Base-by-base conservation (phyloP, 2,113 vertebrate species). In the Cyphomyrus discorhynchus region DNA sequence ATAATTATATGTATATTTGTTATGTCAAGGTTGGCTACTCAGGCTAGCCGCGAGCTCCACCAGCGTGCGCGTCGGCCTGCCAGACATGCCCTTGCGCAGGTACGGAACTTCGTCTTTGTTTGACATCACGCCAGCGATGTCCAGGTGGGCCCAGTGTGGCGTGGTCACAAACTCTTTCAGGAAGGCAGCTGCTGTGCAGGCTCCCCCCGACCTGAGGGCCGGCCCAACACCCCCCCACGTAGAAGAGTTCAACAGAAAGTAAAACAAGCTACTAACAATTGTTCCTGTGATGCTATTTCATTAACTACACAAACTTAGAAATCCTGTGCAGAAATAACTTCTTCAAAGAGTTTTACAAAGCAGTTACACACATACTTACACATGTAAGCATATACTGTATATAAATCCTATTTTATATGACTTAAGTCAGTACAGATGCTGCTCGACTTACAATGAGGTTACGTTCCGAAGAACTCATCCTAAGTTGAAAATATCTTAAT, bases 31-130 rank as follows among this genome's bases (percentile, higher is more conserved):
- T 45, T 95, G 94, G 86, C 95, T 92, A 49, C 96, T 96, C 89
- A 99, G 92, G 0, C 94, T 93, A 15, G 96, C 93, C 0, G 96
- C 94, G 90, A 99, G 97, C 93, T 99, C 98, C 0, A 98, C 96
- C 0, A 99, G 95, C 0, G 98, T 99, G 49, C 98, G 96, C 0
- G 98, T 99, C 3, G 98, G 98, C 62, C 98, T 95, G 66, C 98
- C 98, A 0, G 97, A 96, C 98, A 99, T 99, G 92, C 98, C 98
- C 89, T 99, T 99, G 3, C 96, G 94, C 56, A 99, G 96, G 86
- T 98, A 99, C 0, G 98, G 97, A 80, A 99, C 91, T 91, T 99
- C 98, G 1, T 99, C 98, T 91, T 98, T 99, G 92, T 99, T 99
- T 0, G 94, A 95, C 98, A 99, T 99, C 91, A 99, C 98, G 1